Conservation (phyloP, 2,113 vertebrate genomes). For the Lophochroa leadbeateri region DNA sequence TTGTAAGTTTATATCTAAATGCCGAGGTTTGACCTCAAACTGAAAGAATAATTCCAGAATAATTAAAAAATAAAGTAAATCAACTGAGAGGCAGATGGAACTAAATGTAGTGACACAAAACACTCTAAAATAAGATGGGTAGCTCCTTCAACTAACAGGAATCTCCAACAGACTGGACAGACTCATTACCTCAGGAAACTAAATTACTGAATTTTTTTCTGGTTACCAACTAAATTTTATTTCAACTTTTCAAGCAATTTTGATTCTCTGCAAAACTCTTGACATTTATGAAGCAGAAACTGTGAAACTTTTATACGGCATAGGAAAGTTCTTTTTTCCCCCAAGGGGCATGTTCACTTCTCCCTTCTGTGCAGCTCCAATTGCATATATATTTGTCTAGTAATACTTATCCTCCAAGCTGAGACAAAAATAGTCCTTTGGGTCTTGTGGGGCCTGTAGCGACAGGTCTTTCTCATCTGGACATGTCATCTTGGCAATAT, state of each 20-base stretch:
- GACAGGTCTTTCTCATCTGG: not conserved
- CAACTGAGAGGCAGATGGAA: not conserved
- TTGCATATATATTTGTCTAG: not conserved
- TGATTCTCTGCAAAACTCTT: not conserved
- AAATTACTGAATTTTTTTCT: not conserved
- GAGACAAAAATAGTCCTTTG: constrained; percentile 23
- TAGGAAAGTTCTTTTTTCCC: not conserved
- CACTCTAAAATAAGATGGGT: not conserved
- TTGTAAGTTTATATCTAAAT: not conserved
- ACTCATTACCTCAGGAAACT: not conserved
- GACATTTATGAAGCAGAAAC: not conserved
- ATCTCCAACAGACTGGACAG: not conserved
- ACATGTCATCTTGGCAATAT: not conserved
- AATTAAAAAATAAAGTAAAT: not conserved
- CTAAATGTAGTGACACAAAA: not conserved
- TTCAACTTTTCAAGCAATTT: not conserved
- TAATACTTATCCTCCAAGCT: not conserved
- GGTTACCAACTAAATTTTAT: not conserved
- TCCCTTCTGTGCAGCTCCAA: not conserved
- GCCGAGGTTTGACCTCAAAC: not conserved
- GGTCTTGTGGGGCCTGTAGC: not conserved
- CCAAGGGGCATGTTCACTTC: not conserved
- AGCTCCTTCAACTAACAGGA: not conserved
- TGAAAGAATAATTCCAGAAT: not conserved
- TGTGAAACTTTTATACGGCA: not conserved